Evolutionary conservation across 1,140 invertebrate species (phyloP).

Genomic region (Thalassaphorura encarpata): DNA sequence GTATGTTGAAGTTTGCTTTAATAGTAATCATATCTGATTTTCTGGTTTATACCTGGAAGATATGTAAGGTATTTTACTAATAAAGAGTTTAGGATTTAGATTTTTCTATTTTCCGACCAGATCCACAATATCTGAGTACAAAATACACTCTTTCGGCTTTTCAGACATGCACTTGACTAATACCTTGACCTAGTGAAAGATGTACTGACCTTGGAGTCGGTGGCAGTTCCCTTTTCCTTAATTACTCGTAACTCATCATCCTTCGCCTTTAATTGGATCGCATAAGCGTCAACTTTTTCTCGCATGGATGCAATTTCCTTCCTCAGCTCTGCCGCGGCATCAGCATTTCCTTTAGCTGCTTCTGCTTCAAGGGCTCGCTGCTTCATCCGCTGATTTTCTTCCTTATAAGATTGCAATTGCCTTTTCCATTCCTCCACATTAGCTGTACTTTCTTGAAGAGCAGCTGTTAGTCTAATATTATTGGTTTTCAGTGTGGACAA

Average conservation of each 20-base stretch:
- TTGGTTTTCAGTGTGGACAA: conserved; percentile 91
- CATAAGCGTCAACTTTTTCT: conserved; percentile 59
- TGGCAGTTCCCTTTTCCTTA: conserved; percentile 20
- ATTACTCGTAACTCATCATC: conserved; percentile 55
- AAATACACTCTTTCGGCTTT: neutral
- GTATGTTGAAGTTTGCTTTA: no score
- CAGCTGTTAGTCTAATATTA: conserved; percentile 85
- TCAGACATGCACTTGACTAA: neutral
- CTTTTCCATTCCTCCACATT: conserved; percentile 99
- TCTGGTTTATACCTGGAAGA: no score
- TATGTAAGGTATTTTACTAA: no score
- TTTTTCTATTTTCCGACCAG: neutral
- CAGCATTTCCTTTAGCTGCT: conserved; percentile 50
- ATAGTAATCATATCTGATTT: no score
- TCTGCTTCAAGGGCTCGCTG: conserved; percentile 61
- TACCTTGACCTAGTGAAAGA: neutral
- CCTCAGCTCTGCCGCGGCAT: conserved; percentile 43
- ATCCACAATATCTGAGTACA: neutral
- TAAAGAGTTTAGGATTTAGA: neutral
- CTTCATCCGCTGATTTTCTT: conserved; percentile 85
- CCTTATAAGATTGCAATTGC: conserved; percentile 88
- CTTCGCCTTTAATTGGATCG: conserved; percentile 58
- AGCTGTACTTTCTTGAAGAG: conserved; percentile 90
- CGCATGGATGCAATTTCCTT: conserved; percentile 55
- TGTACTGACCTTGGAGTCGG: conserved; percentile 15